Evolutionary conservation across 2,113 vertebrate species (phyloP).

Genomic region (Mustela lutreola): DNA sequence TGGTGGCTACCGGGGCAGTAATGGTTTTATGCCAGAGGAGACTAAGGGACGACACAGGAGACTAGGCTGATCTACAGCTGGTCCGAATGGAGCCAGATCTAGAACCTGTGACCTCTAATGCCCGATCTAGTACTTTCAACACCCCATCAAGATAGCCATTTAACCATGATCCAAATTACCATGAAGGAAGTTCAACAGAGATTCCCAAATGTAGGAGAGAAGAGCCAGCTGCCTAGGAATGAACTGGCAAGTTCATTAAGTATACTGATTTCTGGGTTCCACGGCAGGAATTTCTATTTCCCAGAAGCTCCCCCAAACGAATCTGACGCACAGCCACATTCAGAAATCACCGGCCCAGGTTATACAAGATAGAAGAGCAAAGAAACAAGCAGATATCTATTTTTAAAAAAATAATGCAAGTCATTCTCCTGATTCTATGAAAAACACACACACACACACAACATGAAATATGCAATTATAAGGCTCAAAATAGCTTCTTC

Average conservation of each 20-base stretch:
- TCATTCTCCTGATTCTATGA: constrained; percentile 74
- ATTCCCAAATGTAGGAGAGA: background rate
- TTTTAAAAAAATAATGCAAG: constrained; percentile 67
- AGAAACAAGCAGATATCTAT: constrained; percentile 19
- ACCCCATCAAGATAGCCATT: background rate
- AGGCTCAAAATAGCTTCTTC: constrained; percentile 77
- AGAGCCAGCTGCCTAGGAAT: background rate
- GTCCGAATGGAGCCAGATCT: background rate
- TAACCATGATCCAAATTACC: background rate
- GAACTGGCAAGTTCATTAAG: background rate
- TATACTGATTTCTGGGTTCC: background rate
- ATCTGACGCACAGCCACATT: background rate
- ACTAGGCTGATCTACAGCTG: background rate
- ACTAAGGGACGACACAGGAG: background rate
- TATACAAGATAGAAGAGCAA: constrained; percentile 29
- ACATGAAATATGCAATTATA: constrained; percentile 69
- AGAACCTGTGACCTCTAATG: background rate
- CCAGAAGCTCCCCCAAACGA: background rate
- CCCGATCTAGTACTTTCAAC: background rate
- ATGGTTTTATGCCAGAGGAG: background rate
- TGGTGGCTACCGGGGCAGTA: background rate
- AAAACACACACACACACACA: background rate
- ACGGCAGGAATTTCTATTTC: background rate
- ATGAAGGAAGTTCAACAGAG: background rate
- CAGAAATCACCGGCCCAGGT: constrained; percentile 43